Percentiles rank a stretch among this genome's conserved stretches.
Evolutionary conservation across 1,140 invertebrate genomes (phyloP).

Genomic region (Drosophila rufa): DNA sequence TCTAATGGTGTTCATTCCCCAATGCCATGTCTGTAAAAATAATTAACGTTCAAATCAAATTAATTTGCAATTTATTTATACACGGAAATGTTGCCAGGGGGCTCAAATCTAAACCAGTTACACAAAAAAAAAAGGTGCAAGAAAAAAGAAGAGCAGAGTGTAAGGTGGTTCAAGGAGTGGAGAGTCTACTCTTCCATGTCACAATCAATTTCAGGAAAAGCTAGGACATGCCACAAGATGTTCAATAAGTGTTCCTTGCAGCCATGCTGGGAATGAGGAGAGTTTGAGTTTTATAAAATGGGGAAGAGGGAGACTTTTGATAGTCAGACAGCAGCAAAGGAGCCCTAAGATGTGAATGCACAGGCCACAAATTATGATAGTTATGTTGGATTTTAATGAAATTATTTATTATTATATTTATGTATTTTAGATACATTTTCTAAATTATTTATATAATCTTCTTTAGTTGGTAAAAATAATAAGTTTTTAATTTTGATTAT

Average conservation of each 20-base stretch:
- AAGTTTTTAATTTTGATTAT: too few relatives aligned
- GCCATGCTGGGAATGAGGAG: conserved; percentile 13
- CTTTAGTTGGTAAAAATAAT: too few relatives aligned
- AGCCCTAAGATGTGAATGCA: not conserved
- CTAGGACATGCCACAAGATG: conserved; percentile 32
- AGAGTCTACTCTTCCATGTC: conserved; percentile 8
- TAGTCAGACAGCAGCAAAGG: conserved; percentile 7
- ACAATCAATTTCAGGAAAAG: conserved; percentile 41
- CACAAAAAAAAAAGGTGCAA: not conserved
- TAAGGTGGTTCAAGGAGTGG: not conserved
- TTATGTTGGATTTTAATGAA: not conserved
- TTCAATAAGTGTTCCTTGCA: conserved; percentile 73
- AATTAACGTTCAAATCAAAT: conserved; percentile 74
- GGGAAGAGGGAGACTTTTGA: not conserved
- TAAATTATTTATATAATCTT: not conserved
- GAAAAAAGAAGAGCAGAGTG: not conserved
- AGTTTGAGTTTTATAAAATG: not conserved
- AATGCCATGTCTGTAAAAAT: conserved; percentile 49
- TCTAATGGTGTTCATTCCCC: not conserved
- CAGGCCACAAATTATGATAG: not conserved
- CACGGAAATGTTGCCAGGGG: not conserved
- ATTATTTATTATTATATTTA: too few relatives aligned
- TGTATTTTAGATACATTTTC: not conserved
- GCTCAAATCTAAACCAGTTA: conserved; percentile 1
- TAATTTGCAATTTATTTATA: conserved; percentile 67